Conservation (phyloP, 23 tunicate genomes). For the Trididemnum clinides region DNA sequence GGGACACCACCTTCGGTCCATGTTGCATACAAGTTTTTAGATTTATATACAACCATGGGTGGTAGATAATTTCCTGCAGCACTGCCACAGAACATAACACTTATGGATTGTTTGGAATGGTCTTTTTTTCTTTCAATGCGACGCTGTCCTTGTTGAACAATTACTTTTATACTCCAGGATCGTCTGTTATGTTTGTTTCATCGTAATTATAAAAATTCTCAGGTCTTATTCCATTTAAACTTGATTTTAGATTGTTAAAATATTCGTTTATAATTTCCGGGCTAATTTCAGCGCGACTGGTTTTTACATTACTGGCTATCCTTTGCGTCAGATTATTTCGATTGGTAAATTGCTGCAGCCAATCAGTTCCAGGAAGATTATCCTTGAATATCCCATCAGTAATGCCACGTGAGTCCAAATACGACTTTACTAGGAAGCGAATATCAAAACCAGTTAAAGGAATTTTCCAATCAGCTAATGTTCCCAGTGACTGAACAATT, state of each 20-base stretch:
- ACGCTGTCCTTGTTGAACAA: conserved; percentile 32
- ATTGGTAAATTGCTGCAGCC: background rate
- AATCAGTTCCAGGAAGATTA: conserved; percentile 35
- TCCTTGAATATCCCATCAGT: conserved; percentile 15
- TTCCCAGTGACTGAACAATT: too few relatives aligned
- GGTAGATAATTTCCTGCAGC: conserved; percentile 41
- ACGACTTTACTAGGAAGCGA: background rate
- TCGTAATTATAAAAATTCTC: conserved; percentile 30
- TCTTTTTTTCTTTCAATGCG: conserved; percentile 13
- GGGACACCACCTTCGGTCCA: conserved; percentile 26
- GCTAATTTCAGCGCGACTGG: conserved; percentile 14
- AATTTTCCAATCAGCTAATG: conserved; percentile 48
- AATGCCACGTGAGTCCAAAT: background rate
- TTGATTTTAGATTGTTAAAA: conserved; percentile 15
- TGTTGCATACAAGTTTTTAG: conserved; percentile 19
- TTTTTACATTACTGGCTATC: conserved; percentile 6
- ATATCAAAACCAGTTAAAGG: conserved; percentile 25
- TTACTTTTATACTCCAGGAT: conserved; percentile 23
- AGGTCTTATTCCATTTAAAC: background rate
- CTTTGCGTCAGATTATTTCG: conserved; percentile 29
- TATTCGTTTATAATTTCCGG: background rate
- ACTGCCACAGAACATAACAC: conserved; percentile 41
- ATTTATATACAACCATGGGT: conserved; percentile 39
- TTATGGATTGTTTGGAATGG: conserved; percentile 29
- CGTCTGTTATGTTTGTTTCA: conserved; percentile 34